Conservation (phyloP, 37 sponge, comb jelly and placozoan species). For the Chondrosia reniformis region DNA sequence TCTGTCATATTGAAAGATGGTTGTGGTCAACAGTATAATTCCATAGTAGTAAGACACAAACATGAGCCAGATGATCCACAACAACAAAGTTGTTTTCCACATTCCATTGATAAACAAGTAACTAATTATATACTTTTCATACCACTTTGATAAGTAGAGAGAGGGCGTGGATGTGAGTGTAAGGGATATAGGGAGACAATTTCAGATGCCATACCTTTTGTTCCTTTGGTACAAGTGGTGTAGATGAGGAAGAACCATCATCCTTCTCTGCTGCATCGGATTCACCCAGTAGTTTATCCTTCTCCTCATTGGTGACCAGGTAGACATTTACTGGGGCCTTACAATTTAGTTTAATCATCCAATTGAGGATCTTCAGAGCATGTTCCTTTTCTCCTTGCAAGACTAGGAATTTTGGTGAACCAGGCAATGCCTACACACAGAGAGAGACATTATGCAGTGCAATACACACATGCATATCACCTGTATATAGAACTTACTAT, state of each 20-base stretch:
- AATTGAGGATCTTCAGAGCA: conserved; percentile 54
- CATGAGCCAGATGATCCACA: conserved; percentile 51
- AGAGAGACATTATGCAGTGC: background rate
- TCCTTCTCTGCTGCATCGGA: background rate
- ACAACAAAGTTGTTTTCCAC: conserved; percentile 56
- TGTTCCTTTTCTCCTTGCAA: conserved; percentile 39
- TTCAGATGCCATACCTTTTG: background rate
- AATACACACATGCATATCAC: background rate
- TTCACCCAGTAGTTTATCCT: conserved; percentile 15
- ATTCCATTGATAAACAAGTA: conserved; percentile 42
- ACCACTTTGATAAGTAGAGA: too few relatives aligned
- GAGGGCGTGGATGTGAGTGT: background rate
- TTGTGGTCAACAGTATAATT: conserved; percentile 54
- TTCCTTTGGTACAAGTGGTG: background rate
- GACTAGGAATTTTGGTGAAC: conserved; percentile 63
- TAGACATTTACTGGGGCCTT: conserved; percentile 23
- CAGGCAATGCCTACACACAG: conserved; percentile 62
- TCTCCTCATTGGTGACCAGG: conserved; percentile 56
- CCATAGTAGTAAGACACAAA: conserved; percentile 64
- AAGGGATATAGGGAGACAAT: background rate
- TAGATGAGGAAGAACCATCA: background rate
- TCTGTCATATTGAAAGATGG: conserved; percentile 54
- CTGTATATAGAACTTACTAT: conserved; percentile 18
- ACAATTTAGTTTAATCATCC: conserved; percentile 53
- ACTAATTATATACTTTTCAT: too few relatives aligned